Evolutionary conservation across 2,113 vertebrate genomes (phyloP), one percentile per base, ranked within the genome.

Genomic region (Sula dactylatra): DNA sequence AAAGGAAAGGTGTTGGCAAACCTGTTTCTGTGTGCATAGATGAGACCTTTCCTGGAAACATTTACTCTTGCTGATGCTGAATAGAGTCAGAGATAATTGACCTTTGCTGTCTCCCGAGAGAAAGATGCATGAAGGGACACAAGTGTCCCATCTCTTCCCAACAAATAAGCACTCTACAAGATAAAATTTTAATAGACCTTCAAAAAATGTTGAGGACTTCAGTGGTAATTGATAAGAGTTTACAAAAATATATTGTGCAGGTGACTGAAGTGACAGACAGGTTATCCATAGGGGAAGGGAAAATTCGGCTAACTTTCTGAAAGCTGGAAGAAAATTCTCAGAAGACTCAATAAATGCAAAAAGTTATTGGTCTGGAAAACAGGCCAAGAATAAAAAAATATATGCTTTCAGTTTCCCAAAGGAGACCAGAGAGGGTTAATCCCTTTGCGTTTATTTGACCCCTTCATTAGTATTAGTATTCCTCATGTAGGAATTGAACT

Each of bases 281-380:
- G 49, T 74, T 85, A 72, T 76, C 62, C n/a, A n/a, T 16, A 88
- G 44, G 58, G 82, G 67, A 95, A 71, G 29, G 45, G 47, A 86
- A 89, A 32, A 6, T 81, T 92, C 29, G 4, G 29, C 54, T 89
- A 80, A 74, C 42, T 93, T 92, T 94, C 87, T 93, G 34, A 91
- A 74, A 94, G 40, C 31, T 88, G 80, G 38, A 82, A 92, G 52
- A 87, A 85, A 94, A 92, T 83, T 93, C 87, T 87, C 91, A 42
- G 82, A 78, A 82, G 81, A 44, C 54, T 74, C 80, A 95, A 83
- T 95, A 96, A 92, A 89, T 52, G 34, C 26, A 88, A 69, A 89
- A 96, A 92, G 6, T 42, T 72, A 95, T 81, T 86, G 70, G 52
- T 86, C 70, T 95, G 91, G 95, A 95, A 95, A 97, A 59, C 40